A percentile compares a stretch with the other conserved stretches of the same genome.
Conservation (phyloP, 2,797 vertebrate genomes). For the Petrocephalus schoutedeni region DNA sequence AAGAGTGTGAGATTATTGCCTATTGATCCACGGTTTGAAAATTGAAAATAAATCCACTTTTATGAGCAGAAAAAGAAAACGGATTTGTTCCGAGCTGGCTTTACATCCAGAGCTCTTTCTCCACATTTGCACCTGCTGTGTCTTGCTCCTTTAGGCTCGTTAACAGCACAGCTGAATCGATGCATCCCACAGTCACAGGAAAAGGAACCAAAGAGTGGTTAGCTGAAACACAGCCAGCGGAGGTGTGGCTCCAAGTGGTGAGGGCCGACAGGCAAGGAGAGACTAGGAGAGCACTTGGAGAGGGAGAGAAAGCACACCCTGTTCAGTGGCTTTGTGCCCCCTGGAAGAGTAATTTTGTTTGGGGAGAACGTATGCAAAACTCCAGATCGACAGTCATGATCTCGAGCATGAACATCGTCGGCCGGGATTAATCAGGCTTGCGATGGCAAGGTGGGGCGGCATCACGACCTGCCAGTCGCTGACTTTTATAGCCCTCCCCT, state of each 20-base stretch:
- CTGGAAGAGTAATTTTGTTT: neutral
- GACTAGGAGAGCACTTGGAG: neutral
- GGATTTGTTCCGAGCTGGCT: neutral
- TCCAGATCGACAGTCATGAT: neutral
- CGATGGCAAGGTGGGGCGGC: too few species aligned
- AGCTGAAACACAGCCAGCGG: neutral
- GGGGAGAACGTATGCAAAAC: neutral
- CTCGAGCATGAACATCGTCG: neutral
- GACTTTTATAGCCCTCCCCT: too few species aligned
- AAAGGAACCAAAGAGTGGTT: neutral
- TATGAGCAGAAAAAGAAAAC: neutral
- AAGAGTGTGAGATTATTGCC: neutral
- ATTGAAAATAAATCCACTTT: neutral
- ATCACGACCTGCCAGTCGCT: too few species aligned
- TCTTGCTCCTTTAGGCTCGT: neutral
- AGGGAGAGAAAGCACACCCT: neutral
- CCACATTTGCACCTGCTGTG: neutral
- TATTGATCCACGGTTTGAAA: neutral
- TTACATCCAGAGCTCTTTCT: neutral
- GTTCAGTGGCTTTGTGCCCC: neutral
- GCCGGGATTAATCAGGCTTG: neutral
- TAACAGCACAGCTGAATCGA: neutral
- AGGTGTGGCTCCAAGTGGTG: neutral
- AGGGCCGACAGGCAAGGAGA: neutral
- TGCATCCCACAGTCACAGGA: neutral